A percentile compares a stretch with the other conserved stretches of the same genome.
Evolutionary conservation across 2,113 vertebrate species (phyloP).

Genomic region (Cavia porcellus): DNA sequence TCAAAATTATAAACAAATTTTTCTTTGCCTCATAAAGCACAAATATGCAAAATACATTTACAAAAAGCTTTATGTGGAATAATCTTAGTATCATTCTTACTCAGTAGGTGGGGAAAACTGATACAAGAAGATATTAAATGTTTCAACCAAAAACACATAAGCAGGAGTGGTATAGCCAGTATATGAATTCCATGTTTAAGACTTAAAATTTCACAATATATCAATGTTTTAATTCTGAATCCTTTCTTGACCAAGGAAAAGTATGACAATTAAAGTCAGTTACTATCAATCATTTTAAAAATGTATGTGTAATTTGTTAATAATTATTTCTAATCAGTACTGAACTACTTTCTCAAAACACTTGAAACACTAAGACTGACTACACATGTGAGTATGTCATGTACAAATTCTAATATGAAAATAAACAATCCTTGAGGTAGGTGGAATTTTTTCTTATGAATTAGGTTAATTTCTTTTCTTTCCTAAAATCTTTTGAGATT

Average conservation of each 20-base stretch:
- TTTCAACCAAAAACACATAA: background rate
- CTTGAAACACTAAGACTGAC: constrained; percentile 46
- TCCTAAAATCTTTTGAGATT: background rate
- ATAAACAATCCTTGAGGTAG: constrained; percentile 34
- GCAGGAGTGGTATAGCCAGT: background rate
- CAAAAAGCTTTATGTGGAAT: background rate
- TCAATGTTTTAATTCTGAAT: background rate
- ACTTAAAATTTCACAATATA: background rate
- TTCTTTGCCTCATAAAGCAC: background rate
- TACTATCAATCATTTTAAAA: constrained; percentile 24
- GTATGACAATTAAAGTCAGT: background rate
- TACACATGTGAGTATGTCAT: background rate
- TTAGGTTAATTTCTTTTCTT: constrained; percentile 38
- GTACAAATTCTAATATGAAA: constrained; percentile 20
- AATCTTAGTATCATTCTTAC: background rate
- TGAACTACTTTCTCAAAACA: constrained; percentile 11
- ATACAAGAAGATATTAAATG: background rate
- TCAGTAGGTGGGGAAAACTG: background rate
- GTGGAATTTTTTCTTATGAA: background rate
- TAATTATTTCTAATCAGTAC: constrained; percentile 28
- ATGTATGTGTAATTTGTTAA: background rate
- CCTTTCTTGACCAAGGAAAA: background rate
- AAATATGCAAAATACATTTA: background rate
- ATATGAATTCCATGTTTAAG: background rate
- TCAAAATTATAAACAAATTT: constrained; percentile 43